Conservation (phyloP, 1,140 invertebrate genomes). For the Apis florea region DNA sequence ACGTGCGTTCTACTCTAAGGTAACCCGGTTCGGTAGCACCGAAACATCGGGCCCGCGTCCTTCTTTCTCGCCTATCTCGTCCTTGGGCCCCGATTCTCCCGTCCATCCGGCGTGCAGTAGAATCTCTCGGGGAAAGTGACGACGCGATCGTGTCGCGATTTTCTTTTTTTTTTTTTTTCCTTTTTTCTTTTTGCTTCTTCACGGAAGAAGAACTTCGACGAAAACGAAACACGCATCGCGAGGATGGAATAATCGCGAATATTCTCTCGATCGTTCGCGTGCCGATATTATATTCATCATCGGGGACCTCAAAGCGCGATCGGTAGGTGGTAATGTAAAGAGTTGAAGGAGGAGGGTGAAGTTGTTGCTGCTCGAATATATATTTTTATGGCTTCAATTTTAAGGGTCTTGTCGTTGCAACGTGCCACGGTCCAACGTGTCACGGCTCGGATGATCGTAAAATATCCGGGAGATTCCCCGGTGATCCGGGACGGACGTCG, state of each 20-base stretch:
- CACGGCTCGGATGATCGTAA: slow-evolving; percentile 50
- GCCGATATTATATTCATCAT: not conserved
- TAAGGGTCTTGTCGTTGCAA: not conserved
- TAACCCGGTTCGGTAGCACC: slow-evolving; percentile 35
- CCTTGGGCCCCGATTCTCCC: not conserved
- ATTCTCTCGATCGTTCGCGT: not conserved
- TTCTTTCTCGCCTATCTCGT: slow-evolving; percentile 11
- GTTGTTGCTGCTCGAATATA: not conserved
- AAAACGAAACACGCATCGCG: not conserved
- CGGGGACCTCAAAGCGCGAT: not conserved
- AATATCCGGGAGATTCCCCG: slow-evolving; percentile 51
- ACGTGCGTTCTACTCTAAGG: slow-evolving; percentile 46
- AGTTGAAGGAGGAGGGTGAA: not conserved
- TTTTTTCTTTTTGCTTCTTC: too few species aligned
- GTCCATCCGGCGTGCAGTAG: not conserved
- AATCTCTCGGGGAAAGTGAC: not conserved
- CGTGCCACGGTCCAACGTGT: slow-evolving; percentile 30
- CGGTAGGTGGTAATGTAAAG: not conserved
- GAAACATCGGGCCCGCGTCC: slow-evolving; percentile 35
- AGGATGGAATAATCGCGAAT: not conserved
- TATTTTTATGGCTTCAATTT: slow-evolving; percentile 18
- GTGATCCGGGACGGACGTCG: slow-evolving; percentile 50
- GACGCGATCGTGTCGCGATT: too few species aligned
- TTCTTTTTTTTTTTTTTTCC: too few species aligned
- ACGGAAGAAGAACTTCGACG: too few species aligned